These are phyloP conservation scores for Epirrhoe tristata DNA, from an alignment of 2,888 invertebrate species.

Conservation along the genomic window DNA sequence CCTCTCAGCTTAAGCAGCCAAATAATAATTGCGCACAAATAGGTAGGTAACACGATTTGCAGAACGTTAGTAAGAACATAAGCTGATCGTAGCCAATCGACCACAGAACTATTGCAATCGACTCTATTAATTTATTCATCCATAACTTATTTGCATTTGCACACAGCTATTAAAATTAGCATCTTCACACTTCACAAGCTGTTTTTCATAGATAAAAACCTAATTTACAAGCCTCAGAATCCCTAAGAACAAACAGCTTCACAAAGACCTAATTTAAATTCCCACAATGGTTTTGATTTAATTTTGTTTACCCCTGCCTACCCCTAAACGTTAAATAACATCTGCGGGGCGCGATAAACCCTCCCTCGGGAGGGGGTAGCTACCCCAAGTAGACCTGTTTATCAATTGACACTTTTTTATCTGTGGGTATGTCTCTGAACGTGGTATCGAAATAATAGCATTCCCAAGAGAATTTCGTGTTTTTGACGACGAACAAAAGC, in stretches of 20 bases:
- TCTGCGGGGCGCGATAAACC: constrained; percentile 59
- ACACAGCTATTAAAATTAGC: neutral
- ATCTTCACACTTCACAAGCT: neutral
- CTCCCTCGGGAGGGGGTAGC: constrained; percentile 46
- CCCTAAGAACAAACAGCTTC: constrained; percentile 28
- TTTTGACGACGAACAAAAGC: no score
- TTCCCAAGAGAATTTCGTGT: constrained; percentile 13
- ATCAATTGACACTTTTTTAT: constrained; percentile 50
- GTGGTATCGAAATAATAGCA: constrained; percentile 8
- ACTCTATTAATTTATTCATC: no score
- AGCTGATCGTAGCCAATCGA: no score
- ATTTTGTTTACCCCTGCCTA: constrained; percentile 49
- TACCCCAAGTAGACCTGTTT: constrained; percentile 23
- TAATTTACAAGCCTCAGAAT: constrained; percentile 7
- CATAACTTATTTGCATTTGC: no score
- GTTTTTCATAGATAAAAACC: constrained; percentile 1
- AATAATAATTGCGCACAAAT: no score
- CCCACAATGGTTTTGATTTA: constrained; percentile 51
- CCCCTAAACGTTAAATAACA: constrained; percentile 47
- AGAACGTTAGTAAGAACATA: no score
- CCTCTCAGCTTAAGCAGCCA: no score
- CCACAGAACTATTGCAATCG: no score
- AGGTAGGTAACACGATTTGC: no score
- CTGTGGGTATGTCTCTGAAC: constrained; percentile 21
- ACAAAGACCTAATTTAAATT: constrained; percentile 50